phyloP scores from a whole-genome alignment of 2,888 invertebrate genomes.

The Cephonodes hylas region DNA sequence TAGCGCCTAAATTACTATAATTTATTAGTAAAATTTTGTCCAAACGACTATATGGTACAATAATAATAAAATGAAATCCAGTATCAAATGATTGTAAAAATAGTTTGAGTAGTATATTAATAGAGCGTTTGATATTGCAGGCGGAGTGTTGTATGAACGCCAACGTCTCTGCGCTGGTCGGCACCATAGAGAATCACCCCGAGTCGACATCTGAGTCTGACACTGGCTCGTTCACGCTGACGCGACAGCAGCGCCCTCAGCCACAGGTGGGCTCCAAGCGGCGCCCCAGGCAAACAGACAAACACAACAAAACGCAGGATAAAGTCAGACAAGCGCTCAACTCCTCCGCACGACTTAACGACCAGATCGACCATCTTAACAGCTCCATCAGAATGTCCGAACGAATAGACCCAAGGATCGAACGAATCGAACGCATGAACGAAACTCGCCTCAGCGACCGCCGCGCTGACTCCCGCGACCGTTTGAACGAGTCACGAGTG shows the following conservation, averaged over 20 bases:
- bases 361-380: constrained; percentile 47
- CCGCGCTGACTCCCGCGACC: constrained; percentile 20
- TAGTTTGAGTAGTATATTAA: not conserved
- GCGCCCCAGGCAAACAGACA: constrained; percentile 56
- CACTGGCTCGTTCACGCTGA: constrained; percentile 70
- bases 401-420: constrained; percentile 25
- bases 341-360: constrained; percentile 38
- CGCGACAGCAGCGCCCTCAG: constrained; percentile 69
- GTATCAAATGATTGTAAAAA: too few relatives aligned
- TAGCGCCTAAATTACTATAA: not conserved
- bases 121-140: constrained; percentile 38
- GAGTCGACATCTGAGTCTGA: constrained; percentile 76
- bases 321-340: constrained; percentile 49
- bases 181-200: constrained; percentile 74
- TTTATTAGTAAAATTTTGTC: too few relatives aligned
- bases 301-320: constrained; percentile 57
- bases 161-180: constrained; percentile 69
- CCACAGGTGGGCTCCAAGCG: constrained; percentile 70
- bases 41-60: too few relatives aligned
- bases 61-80: too few relatives aligned
- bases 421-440: constrained; percentile 18
- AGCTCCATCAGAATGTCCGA: constrained; percentile 47
- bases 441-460: constrained; percentile 24
- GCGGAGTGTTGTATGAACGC: constrained; percentile 75
- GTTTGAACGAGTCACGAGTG: constrained; percentile 25